phyloP scores from a whole-genome alignment of 2,797 vertebrate species.

The Mus caroli region DNA sequence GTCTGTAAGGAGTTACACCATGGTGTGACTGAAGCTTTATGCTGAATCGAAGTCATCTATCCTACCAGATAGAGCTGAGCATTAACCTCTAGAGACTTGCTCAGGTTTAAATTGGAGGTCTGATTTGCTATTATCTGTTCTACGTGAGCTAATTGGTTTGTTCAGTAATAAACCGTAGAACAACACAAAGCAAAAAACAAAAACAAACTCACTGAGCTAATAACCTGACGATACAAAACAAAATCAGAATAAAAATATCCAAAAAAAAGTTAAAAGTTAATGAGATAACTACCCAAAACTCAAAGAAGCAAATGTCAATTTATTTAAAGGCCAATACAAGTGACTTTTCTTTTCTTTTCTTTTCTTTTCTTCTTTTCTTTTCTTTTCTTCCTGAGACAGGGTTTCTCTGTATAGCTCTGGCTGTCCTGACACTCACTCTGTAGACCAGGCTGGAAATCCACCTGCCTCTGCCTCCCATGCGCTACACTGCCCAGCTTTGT shows the following conservation, averaged over 20 bases:
- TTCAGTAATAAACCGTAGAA: neutral
- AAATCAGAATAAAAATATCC: neutral
- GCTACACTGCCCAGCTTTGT: too few relatives aligned
- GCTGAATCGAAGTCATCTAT: neutral
- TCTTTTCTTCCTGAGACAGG: too few relatives aligned
- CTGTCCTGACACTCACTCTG: too few relatives aligned
- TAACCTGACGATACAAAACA: neutral
- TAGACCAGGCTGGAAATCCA: too few relatives aligned
- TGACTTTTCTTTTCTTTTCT: neutral
- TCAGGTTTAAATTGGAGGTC: neutral
- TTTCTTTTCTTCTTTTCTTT: too few relatives aligned
- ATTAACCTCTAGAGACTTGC: neutral
- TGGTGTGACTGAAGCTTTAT: neutral
- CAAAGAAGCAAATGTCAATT: neutral
- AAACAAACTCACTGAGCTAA: neutral
- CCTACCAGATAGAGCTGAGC: neutral
- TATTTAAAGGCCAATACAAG: constrained; percentile 9
- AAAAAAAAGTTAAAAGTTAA: constrained; percentile 29
- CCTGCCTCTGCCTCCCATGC: too few relatives aligned
- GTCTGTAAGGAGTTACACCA: neutral
- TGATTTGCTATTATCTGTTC: neutral
- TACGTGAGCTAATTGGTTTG: neutral
- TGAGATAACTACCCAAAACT: constrained; percentile 1
- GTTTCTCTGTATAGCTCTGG: too few relatives aligned
- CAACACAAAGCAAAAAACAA: neutral